These are phyloP conservation scores for Upupa epops DNA, from an alignment of 2,113 vertebrate species.

Conservation along the genomic window DNA sequence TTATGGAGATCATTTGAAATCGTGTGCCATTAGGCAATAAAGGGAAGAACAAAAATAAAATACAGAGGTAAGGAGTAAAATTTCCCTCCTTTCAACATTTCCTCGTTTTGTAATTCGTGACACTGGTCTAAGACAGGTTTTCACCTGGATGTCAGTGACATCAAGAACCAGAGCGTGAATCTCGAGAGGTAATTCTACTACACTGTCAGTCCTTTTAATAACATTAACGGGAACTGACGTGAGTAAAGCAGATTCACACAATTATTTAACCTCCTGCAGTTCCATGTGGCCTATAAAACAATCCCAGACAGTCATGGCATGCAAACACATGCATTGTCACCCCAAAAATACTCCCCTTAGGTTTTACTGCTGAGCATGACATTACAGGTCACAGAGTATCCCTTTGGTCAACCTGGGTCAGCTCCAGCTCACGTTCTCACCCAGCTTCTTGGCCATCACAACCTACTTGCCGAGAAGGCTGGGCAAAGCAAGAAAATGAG, in stretches of 20 bases:
- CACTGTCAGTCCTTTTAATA: neutral
- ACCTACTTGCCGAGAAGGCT: rapidly evolving
- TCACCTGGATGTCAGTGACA: neutral
- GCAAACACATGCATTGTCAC: rapidly evolving
- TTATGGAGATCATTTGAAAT: neutral
- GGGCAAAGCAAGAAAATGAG: neutral
- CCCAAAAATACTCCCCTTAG: neutral
- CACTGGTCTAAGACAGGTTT: neutral
- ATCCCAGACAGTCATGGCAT: neutral
- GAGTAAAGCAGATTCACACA: neutral
- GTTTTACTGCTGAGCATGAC: neutral
- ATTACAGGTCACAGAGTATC: rapidly evolving
- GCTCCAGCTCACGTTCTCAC: neutral
- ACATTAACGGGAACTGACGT: neutral
- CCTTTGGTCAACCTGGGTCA: neutral
- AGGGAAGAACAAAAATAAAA: rapidly evolving
- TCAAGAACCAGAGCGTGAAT: neutral
- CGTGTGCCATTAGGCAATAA: neutral
- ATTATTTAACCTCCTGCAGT: neutral
- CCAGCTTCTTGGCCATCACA: rapidly evolving
- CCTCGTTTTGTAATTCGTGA: neutral
- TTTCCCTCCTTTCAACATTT: neutral
- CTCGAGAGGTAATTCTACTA: neutral
- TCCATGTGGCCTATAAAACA: neutral
- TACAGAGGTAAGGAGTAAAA: neutral